phyloP scores from a whole-genome alignment of 2,113 vertebrate species.

The Lathamus discolor region DNA sequence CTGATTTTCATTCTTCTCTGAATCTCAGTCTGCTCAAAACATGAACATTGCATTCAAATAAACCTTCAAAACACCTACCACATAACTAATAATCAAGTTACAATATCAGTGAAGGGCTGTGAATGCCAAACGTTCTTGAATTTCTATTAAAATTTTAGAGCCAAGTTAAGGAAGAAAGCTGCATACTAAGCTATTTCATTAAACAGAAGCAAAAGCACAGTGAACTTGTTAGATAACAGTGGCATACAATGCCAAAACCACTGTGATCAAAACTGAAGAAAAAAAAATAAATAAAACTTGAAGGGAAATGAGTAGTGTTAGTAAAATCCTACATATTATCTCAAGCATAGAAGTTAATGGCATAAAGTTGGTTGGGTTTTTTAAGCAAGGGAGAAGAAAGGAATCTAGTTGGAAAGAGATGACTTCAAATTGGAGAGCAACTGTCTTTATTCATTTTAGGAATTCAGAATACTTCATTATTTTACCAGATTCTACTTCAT shows the following conservation, averaged over 20 bases:
- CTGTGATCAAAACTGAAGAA: not conserved
- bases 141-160: not conserved
- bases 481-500: constrained; percentile 5
- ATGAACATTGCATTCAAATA: not conserved
- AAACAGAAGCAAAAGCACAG: not conserved
- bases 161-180: not conserved
- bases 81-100: not conserved
- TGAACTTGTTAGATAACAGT: not conserved
- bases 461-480: constrained; percentile 15
- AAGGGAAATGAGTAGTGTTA: not conserved
- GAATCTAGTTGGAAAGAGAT: not conserved
- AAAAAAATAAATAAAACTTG: not conserved
- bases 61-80: not conserved
- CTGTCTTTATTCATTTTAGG: constrained; percentile 3
- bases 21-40: not conserved
- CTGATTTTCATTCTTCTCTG: not conserved
- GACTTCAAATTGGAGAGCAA: not conserved
- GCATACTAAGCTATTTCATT: not conserved
- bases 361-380: not conserved
- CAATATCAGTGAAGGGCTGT: not conserved
- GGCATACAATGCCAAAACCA: not conserved
- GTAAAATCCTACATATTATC: not conserved
- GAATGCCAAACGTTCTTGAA: not conserved
- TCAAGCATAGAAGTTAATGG: not conserved
- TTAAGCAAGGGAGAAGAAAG: not conserved